Evolutionary conservation across 2,888 invertebrate species (phyloP).

Genomic region (Oxystoma pomonae): DNA sequence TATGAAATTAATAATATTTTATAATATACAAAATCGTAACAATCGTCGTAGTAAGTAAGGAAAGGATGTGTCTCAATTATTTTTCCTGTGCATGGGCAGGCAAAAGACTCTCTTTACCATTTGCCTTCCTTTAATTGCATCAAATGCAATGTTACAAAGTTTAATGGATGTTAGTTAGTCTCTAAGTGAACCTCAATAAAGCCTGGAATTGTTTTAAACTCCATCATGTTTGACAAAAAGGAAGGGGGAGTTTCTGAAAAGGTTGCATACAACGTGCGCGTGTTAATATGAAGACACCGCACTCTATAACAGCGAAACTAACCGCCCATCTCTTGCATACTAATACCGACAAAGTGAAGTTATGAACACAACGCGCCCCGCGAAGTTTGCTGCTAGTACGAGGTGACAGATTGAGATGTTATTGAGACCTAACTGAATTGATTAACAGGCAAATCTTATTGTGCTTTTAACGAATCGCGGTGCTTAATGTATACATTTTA

Average conservation of each 20-base stretch:
- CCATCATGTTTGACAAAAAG: background rate
- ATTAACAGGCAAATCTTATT: constrained; percentile 13
- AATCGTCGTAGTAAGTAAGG: no score
- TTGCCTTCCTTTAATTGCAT: no score
- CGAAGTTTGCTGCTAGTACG: constrained; percentile 15
- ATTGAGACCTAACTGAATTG: constrained; percentile 17
- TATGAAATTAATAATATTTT: no score
- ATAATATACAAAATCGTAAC: no score
- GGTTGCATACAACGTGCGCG: background rate
- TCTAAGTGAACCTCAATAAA: no score
- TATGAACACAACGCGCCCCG: constrained; percentile 9
- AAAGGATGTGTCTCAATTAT: no score
- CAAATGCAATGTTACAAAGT: no score
- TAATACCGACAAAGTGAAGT: constrained; percentile 15
- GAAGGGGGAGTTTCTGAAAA: background rate
- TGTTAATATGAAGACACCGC: background rate
- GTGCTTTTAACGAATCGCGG: no score
- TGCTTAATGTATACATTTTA: no score
- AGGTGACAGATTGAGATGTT: constrained; percentile 19
- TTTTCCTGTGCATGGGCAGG: no score
- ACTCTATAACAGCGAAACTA: background rate
- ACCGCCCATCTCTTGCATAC: constrained; percentile 15
- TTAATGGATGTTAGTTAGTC: no score
- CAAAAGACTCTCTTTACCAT: no score
- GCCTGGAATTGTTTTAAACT: background rate